These are phyloP conservation scores for Drosophila subquinaria DNA, from an alignment of 2,888 invertebrate genomes.

Conservation along the genomic window DNA sequence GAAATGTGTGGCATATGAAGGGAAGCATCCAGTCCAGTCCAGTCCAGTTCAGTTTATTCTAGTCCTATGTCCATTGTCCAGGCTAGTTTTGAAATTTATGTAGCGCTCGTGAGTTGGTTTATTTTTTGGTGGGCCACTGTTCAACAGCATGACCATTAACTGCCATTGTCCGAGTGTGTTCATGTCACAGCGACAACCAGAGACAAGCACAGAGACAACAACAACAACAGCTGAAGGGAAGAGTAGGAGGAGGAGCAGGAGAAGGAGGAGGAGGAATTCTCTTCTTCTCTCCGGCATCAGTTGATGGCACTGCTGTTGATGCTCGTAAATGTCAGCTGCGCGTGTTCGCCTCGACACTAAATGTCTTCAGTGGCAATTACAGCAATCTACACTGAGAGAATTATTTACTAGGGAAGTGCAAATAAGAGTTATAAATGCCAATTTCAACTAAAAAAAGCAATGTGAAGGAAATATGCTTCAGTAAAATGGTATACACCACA, in stretches of 20 bases:
- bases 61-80: conserved; percentile 26
- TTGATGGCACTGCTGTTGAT: conserved; percentile 66
- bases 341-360: conserved; percentile 71
- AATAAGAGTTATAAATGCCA: no score
- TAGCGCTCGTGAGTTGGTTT: conserved; percentile 78
- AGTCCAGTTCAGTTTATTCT: neutral
- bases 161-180: conserved; percentile 71
- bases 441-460: no score
- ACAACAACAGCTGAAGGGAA: no score
- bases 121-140: conserved; percentile 65
- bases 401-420: no score
- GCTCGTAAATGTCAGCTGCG: conserved; percentile 83
- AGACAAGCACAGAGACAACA: conserved; percentile 3
- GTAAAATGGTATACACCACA: no score
- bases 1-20: conserved; percentile 78
- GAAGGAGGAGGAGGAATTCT: neutral
- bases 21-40: conserved; percentile 20
- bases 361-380: conserved; percentile 84
- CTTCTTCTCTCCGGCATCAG: conserved; percentile 21
- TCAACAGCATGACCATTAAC: conserved; percentile 75
- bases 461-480: no score
- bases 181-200: conserved; percentile 66
- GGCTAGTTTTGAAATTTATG: conserved; percentile 82
- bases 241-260: no score
- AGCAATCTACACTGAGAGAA: conserved; percentile 39